phyloP scores from a whole-genome alignment of 1,140 invertebrate genomes.

The Sipha flava region DNA sequence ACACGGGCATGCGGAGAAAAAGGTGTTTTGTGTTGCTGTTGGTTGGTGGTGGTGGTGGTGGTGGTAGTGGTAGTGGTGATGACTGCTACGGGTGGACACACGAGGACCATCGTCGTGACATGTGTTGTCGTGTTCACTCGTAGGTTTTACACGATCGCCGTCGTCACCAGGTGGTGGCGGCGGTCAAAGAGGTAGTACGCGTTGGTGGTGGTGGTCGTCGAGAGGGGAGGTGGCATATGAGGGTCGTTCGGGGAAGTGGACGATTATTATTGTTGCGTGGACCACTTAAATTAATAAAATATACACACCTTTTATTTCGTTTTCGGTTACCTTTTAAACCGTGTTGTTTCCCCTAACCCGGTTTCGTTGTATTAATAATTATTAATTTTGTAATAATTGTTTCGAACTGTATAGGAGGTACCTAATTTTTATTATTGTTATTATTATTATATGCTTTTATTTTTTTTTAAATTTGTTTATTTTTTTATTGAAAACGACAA shows the following conservation, averaged over 20 bases:
- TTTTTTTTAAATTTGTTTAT: too few species aligned
- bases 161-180: not conserved
- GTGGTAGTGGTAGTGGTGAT: too few species aligned
- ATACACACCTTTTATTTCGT: not conserved
- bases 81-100: not conserved
- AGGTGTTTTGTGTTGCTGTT: too few species aligned
- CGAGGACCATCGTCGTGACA: not conserved
- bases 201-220: not conserved
- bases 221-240: too few species aligned
- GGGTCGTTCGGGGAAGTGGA: not conserved
- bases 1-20: not conserved
- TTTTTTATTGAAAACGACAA: too few species aligned
- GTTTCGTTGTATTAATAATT: not conserved
- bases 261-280: not conserved
- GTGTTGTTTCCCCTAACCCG: too few species aligned
- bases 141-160: not conserved
- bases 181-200: too few species aligned
- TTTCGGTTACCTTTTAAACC: not conserved
- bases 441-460: too few species aligned
- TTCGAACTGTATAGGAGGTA: too few species aligned
- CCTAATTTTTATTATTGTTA: too few species aligned
- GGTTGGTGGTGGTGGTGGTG: too few species aligned
- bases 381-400: too few species aligned
- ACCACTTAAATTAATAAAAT: not conserved
- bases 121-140: not conserved